phyloP scores from a whole-genome alignment of 2,797 vertebrate species.

The Gobio occitaniae region DNA sequence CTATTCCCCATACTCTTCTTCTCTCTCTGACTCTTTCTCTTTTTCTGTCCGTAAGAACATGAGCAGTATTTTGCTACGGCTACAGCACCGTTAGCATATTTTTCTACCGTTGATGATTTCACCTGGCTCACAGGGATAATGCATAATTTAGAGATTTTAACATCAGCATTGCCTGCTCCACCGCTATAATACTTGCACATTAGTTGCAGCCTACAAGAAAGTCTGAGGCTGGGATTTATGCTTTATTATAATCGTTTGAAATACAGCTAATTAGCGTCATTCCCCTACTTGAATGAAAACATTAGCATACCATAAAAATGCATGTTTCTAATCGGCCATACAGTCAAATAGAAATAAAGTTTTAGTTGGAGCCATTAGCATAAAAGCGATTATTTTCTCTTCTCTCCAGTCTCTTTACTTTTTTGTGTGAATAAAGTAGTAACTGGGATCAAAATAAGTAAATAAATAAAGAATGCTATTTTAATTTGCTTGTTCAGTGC shows the following conservation, averaged over 20 bases:
- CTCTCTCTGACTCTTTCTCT: background rate
- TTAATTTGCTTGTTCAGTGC: constrained; percentile 62
- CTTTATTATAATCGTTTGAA: constrained; percentile 16
- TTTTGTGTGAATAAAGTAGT: background rate
- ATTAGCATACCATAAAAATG: constrained; percentile 28
- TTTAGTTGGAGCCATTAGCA: constrained; percentile 1
- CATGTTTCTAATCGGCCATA: constrained; percentile 14
- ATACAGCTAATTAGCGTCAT: constrained; percentile 8
- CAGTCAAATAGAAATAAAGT: constrained; percentile 17
- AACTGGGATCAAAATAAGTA: background rate
- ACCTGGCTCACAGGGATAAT: constrained; percentile 34
- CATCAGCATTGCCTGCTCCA: background rate
- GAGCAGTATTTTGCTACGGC: constrained; percentile 24
- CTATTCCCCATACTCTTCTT: background rate
- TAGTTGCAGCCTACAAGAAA: background rate
- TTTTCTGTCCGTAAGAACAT: background rate
- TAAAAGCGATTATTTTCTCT: background rate
- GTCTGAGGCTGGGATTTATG: background rate
- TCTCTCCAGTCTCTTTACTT: background rate
- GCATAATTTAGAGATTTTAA: constrained; percentile 38
- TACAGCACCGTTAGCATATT: constrained; percentile 48
- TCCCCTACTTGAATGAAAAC: background rate
- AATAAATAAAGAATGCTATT: constrained; percentile 18
- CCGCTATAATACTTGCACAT: constrained; percentile 10
- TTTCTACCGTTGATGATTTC: constrained; percentile 32